A percentile compares a stretch with the other conserved stretches of the same genome.
phyloP scores from a whole-genome alignment of 2,797 vertebrate species.

The Falco novaeseelandiae region DNA sequence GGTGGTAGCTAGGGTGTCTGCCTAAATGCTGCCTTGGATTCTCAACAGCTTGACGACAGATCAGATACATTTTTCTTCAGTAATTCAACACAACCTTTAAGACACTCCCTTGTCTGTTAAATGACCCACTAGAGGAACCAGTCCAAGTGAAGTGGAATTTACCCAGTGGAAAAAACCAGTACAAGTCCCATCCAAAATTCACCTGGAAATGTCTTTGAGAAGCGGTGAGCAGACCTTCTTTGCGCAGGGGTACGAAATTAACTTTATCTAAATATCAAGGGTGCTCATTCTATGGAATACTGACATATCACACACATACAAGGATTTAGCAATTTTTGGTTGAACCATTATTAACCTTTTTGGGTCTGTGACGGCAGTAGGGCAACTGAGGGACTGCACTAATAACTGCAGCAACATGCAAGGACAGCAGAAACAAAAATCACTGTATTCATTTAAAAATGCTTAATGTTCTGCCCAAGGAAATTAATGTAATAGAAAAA shows the following conservation, averaged over 20 bases:
- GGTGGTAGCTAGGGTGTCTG: not conserved
- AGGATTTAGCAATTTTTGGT: not conserved
- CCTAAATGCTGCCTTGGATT: not conserved
- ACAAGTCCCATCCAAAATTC: not conserved
- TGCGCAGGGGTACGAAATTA: not conserved
- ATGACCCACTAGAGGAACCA: not conserved
- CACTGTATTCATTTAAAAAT: constrained; percentile 5
- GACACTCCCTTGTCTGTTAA: not conserved
- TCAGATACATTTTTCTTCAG: not conserved
- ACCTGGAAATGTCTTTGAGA: not conserved
- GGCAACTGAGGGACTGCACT: not conserved
- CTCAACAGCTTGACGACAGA: not conserved
- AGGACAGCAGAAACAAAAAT: constrained; percentile 24
- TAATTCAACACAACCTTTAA: not conserved
- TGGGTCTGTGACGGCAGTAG: not conserved
- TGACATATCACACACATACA: not conserved
- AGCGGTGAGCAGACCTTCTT: not conserved
- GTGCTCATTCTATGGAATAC: not conserved
- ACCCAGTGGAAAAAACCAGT: not conserved
- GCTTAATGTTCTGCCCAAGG: not conserved
- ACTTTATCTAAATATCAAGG: not conserved
- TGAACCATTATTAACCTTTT: not conserved
- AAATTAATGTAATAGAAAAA: constrained; percentile 20
- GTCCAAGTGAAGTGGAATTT: not conserved
- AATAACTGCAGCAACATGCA: not conserved